Base-by-base conservation (phyloP, 2,888 invertebrate species). In the Notodonta dromedarius region DNA sequence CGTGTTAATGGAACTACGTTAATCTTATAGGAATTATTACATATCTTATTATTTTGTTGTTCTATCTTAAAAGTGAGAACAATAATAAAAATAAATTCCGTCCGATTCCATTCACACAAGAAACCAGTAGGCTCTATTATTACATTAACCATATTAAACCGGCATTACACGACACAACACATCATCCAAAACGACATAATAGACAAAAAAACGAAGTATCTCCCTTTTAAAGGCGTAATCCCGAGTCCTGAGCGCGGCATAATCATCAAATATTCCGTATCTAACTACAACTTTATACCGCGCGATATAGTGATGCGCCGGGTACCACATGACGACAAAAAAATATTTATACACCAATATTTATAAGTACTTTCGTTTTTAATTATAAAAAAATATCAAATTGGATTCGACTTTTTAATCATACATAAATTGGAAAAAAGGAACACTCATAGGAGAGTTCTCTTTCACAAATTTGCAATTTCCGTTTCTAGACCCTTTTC, bases 201-300 rank as follows among this genome's bases (percentile, higher is more conserved):
- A 72, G 76, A 77, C 69, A 80, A 79, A 80, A 77, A 77, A 75
- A 70, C 67, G 72, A 61, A 67, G 59, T 67, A 71, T 77, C 78
- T 78, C 77, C 77, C 79, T 81, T 81, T 83, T 81, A 85, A 86
- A 84, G 83, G 80, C 77, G 81, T 85, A 84, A 88, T 87, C 85
- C 84, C 76, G 72, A 59, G 65, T 57, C 74, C 74, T 78, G 78
- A 79, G 79, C 75, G 78, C 72, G 80, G 76, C 77, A 80, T 84
- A 88, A 89, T 89, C 85, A 87, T 83, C 85, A 78, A 82, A 83
- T 84, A 83, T 82, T 83, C 84, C 85, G 82, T 90, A 90, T 90
- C 89, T 89, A 88, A 89, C 83, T 85, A 89, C 87, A 88, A 87
- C 85, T 91, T 90, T 85, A 90, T 90, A 87, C 79, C 74, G 74